Percentiles rank a stretch among this genome's conserved stretches.
Conservation (phyloP, 2,888 invertebrate species). For the Cyrtodaria siliqua region DNA sequence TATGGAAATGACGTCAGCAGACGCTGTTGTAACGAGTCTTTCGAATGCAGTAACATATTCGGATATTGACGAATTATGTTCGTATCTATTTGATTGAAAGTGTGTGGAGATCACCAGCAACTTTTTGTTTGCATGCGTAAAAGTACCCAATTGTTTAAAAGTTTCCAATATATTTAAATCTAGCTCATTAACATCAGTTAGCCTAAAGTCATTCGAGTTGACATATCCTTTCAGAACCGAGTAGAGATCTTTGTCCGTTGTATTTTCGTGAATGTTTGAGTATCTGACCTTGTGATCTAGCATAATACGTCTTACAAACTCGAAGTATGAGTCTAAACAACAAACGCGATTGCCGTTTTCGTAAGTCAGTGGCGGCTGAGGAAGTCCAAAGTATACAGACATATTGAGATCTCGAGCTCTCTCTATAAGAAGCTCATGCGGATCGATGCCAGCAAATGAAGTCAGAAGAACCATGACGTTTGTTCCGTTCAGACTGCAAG, state of each 20-base stretch:
- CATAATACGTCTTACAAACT: conserved; percentile 65
- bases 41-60: conserved; percentile 69
- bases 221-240: conserved; percentile 44
- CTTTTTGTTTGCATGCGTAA: background rate
- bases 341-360: background rate
- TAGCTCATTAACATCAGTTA: conserved; percentile 13
- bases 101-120: conserved; percentile 4
- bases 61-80: conserved; percentile 59
- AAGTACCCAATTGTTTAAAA: background rate
- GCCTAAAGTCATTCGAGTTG: conserved; percentile 24
- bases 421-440: conserved; percentile 71
- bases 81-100: conserved; percentile 57
- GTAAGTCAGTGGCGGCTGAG: conserved; percentile 53
- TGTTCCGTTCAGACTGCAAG: conserved; percentile 65
- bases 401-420: conserved; percentile 70
- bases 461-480: conserved; percentile 75
- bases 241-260: conserved; percentile 10
- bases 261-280: conserved; percentile 5
- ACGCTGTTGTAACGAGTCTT: conserved; percentile 44
- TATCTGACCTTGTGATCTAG: conserved; percentile 70
- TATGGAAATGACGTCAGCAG: conserved; percentile 74
- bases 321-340: conserved; percentile 59
- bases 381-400: conserved; percentile 77
- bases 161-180: background rate
- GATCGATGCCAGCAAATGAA: conserved; percentile 74